These are phyloP conservation scores for Coelinius sp. DNA, from an alignment of 2,888 invertebrate species.

Conservation along the genomic window DNA sequence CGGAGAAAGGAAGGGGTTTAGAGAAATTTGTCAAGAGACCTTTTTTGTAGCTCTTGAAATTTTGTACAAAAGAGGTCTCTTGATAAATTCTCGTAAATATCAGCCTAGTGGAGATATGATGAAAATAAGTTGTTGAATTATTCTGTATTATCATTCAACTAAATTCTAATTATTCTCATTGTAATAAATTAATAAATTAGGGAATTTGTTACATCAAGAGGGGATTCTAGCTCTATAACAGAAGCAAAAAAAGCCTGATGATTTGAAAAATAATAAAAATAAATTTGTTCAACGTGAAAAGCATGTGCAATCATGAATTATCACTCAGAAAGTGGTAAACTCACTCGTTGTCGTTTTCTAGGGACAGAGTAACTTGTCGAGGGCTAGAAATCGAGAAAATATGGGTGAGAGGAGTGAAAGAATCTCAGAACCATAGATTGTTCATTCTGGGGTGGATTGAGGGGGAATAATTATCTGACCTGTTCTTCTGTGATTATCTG, in stretches of 20 bases:
- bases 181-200: too few relatives aligned
- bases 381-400: constrained; percentile 41
- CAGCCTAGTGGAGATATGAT: too few relatives aligned
- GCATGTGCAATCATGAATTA: background rate
- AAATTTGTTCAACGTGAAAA: background rate
- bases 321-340: constrained; percentile 28
- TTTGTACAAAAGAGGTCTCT: too few relatives aligned
- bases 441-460: background rate
- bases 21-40: too few relatives aligned
- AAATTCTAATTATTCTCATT: too few relatives aligned
- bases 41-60: too few relatives aligned
- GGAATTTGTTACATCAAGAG: background rate
- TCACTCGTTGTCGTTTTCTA: constrained; percentile 40
- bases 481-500: constrained; percentile 72
- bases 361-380: constrained; percentile 36
- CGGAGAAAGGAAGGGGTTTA: too few relatives aligned
- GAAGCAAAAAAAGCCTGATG: too few relatives aligned
- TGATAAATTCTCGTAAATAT: too few relatives aligned
- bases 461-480: constrained; percentile 39
- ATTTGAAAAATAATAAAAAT: background rate
- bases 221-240: too few relatives aligned
- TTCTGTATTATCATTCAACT: too few relatives aligned
- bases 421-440: background rate
- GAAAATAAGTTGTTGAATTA: too few relatives aligned
- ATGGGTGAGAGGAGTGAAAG: constrained; percentile 23